These are phyloP conservation scores for Noctilio leporinus DNA, from an alignment of 2,113 vertebrate species.

Conservation along the genomic window DNA sequence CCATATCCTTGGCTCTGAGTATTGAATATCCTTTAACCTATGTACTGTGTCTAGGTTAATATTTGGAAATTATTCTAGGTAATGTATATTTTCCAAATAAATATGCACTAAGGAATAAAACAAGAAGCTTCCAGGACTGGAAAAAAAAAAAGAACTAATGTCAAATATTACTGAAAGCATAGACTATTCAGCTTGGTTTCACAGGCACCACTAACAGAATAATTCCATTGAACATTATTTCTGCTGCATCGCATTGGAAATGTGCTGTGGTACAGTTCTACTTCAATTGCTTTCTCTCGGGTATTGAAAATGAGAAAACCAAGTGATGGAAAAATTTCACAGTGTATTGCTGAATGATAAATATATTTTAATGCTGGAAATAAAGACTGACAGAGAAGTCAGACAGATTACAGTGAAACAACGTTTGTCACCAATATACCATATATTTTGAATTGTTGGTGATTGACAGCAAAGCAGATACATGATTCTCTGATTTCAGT, in stretches of 20 bases:
- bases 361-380: constrained; percentile 21
- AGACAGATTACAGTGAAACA: neutral
- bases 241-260: neutral
- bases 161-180: neutral
- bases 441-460: neutral
- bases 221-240: constrained; percentile 44
- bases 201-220: neutral
- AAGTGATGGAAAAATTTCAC: constrained; percentile 41
- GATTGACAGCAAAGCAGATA: neutral
- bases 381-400: neutral
- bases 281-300: neutral
- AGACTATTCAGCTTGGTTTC: neutral
- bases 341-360: constrained; percentile 4
- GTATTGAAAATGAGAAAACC: constrained; percentile 50
- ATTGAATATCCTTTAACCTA: neutral
- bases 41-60: neutral
- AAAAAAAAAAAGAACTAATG: neutral
- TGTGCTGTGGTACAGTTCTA: constrained; percentile 42
- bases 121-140: neutral
- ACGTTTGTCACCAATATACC: neutral
- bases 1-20: neutral
- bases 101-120: neutral
- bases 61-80: neutral
- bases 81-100: neutral
- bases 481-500: neutral